phyloP scores from a whole-genome alignment of 1,140 invertebrate genomes.

The Caenorhabditis tropicalis region DNA sequence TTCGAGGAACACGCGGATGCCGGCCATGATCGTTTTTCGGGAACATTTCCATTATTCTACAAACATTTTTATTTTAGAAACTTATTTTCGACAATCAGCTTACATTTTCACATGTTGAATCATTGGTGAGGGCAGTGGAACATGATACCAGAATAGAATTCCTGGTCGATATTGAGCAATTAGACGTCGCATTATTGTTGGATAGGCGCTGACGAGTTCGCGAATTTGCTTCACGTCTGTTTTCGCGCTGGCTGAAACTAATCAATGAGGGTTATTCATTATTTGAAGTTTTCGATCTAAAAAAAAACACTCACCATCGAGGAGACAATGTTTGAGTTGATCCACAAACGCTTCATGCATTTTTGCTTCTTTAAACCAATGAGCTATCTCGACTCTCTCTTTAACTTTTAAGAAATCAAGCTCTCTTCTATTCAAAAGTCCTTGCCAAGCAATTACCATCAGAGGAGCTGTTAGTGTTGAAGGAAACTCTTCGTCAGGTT shows the following conservation, averaged over 20 bases:
- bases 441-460: not conserved
- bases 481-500: not conserved
- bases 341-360: not conserved
- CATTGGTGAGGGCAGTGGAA: not conserved
- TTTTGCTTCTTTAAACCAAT: not conserved
- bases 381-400: not conserved
- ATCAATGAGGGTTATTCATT: not conserved
- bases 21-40: not conserved
- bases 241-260: not conserved
- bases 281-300: not conserved
- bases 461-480: not conserved
- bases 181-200: not conserved
- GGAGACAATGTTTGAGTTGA: not conserved
- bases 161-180: not conserved
- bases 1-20: not conserved
- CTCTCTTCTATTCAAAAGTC: not conserved
- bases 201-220: not conserved
- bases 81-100: not conserved
- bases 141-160: not conserved
- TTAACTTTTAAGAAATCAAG: not conserved
- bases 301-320: not conserved
- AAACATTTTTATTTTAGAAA: no score
- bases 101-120: not conserved
- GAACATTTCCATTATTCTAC: slow-evolving; percentile 1
- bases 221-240: not conserved